Conservation (phyloP, 2,888 invertebrate genomes). For the Eupithecia vulgata region DNA sequence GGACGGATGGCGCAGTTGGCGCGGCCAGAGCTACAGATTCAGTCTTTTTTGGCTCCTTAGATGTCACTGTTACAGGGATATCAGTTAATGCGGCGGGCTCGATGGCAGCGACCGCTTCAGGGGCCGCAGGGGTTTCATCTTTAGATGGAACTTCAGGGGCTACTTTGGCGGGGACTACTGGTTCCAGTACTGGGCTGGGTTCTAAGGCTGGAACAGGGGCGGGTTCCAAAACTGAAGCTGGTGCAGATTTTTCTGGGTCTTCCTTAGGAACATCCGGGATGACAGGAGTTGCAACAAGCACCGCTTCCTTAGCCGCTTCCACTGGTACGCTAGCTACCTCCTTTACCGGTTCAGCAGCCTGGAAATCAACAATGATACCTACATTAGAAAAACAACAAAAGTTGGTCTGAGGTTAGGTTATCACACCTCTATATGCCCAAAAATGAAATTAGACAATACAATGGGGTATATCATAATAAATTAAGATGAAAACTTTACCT, state of each 20-base stretch:
- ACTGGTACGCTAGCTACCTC: conserved; percentile 37
- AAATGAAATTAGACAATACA: not conserved
- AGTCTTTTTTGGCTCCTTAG: conserved; percentile 33
- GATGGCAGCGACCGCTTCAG: conserved; percentile 35
- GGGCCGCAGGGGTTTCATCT: conserved; percentile 18
- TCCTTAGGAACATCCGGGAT: conserved; percentile 38
- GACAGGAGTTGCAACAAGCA: conserved; percentile 35
- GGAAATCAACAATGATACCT: conserved; percentile 3
- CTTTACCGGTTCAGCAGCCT: conserved; percentile 41
- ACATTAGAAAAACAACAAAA: not conserved
- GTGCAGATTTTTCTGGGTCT: conserved; percentile 34
- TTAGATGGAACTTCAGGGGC: conserved; percentile 36
- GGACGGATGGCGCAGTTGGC: conserved; percentile 27
- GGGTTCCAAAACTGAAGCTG: conserved; percentile 34
- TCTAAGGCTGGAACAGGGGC: conserved; percentile 36
- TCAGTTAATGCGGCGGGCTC: conserved; percentile 42
- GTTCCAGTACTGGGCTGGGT: conserved; percentile 41
- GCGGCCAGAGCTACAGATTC: conserved; percentile 29
- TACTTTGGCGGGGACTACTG: conserved; percentile 37
- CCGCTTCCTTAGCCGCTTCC: conserved; percentile 54
- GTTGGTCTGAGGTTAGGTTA: not conserved
- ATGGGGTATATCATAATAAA: not conserved
- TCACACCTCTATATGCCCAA: not conserved
- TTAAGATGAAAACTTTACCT: conserved; percentile 30
- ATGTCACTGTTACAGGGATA: conserved; percentile 40